Evolutionary conservation across 1,140 invertebrate genomes (phyloP).

Genomic region (Mycetomoellerius zeteki): DNA sequence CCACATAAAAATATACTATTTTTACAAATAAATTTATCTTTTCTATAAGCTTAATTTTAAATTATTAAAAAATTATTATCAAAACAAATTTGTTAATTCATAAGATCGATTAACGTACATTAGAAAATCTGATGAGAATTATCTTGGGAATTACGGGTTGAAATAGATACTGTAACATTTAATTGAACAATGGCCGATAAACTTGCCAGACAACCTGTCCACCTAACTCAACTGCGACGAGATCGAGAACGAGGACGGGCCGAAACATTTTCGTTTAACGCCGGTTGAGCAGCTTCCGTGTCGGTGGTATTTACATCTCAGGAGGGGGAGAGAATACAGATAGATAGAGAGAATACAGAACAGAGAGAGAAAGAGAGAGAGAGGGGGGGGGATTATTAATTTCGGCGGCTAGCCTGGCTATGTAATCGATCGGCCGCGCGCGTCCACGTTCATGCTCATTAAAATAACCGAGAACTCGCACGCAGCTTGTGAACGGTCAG

Average conservation of each 20-base stretch:
- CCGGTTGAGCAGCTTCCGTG: conserved; percentile 35
- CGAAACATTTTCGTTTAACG: conserved; percentile 64
- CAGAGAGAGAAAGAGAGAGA: background rate
- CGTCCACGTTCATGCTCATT: conserved; percentile 68
- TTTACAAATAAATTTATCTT: background rate
- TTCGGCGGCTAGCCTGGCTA: conserved; percentile 68
- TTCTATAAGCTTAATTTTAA: background rate
- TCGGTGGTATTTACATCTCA: conserved; percentile 44
- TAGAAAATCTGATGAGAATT: background rate
- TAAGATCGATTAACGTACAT: background rate
- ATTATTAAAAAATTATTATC: background rate
- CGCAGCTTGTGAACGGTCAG: conserved; percentile 56
- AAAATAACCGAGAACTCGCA: conserved; percentile 76
- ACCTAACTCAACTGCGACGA: conserved; percentile 26
- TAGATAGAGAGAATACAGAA: too few relatives aligned
- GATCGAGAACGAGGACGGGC: conserved; percentile 22
- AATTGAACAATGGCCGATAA: conserved; percentile 4
- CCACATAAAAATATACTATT: background rate
- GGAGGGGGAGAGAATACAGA: background rate
- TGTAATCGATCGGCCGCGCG: conserved; percentile 72
- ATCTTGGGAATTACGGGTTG: background rate
- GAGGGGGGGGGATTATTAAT: conserved; percentile 69
- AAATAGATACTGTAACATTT: background rate
- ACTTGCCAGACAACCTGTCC: background rate
- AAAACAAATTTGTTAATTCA: background rate